Evolutionary conservation across 2,113 vertebrate genomes (phyloP).

Genomic region (Ctenomys sociabilis): DNA sequence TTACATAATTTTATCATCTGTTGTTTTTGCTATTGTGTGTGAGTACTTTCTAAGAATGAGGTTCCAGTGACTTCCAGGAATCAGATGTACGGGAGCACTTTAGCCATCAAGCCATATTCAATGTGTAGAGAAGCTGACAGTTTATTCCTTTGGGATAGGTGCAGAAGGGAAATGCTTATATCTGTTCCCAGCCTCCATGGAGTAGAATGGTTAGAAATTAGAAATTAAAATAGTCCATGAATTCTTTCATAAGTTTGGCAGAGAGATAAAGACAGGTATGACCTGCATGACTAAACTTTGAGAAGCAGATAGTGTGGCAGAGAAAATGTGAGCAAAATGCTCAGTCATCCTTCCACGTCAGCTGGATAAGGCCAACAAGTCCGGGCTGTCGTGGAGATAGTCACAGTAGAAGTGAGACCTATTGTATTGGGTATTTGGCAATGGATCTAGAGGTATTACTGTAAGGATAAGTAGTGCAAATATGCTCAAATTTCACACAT

Average conservation of each 20-base stretch:
- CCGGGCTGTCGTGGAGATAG: neutral
- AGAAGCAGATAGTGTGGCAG: neutral
- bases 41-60: conserved; percentile 46
- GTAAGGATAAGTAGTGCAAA: neutral
- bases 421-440: neutral
- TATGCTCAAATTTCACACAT: neutral
- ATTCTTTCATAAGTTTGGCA: conserved; percentile 13
- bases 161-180: conserved; percentile 37
- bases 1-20: conserved; percentile 17
- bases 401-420: neutral
- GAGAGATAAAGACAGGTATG: neutral
- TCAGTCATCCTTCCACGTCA: neutral
- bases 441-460: conserved; percentile 18
- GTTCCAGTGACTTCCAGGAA: neutral
- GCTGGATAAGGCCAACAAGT: neutral
- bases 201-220: conserved; percentile 23
- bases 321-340: neutral
- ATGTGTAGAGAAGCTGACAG: neutral
- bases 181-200: neutral
- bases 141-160: conserved; percentile 10
- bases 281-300: neutral
- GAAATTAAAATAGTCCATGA: conserved; percentile 44
- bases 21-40: conserved; percentile 18
- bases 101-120: neutral
- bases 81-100: neutral